Conservation (phyloP, 2,888 invertebrate genomes). For the Drosophila eohydei region DNA sequence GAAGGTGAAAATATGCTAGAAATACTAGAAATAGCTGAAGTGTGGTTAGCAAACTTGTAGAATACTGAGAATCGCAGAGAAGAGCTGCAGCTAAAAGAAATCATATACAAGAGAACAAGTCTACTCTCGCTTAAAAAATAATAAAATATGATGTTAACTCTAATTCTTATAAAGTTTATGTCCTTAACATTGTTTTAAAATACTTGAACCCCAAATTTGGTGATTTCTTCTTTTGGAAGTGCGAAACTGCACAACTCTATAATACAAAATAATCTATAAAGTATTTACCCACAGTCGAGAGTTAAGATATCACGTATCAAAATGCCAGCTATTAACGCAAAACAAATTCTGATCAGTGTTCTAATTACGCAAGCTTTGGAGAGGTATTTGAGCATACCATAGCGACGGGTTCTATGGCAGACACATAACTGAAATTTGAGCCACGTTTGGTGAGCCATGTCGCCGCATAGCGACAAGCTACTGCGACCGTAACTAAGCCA, state of each 20-base stretch:
- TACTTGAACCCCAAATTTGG: neutral
- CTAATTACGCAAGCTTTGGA: slow-evolving; percentile 35
- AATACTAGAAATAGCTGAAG: neutral
- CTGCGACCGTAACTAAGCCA: slow-evolving; percentile 25
- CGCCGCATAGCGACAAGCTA: slow-evolving; percentile 43
- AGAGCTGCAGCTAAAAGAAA: neutral
- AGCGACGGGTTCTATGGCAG: slow-evolving; percentile 42
- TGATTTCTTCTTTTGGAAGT: neutral
- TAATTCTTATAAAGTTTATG: too few relatives aligned
- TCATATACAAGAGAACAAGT: neutral
- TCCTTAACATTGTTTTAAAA: neutral
- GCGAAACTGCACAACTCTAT: slow-evolving; percentile 11
- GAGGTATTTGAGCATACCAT: slow-evolving; percentile 20
- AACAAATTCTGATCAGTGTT: slow-evolving; percentile 34
- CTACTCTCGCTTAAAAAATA: neutral
- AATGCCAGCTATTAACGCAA: slow-evolving; percentile 1
- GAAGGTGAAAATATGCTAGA: neutral
- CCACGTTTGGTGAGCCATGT: slow-evolving; percentile 40
- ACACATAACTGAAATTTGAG: slow-evolving; percentile 34
- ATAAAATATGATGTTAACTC: neutral
- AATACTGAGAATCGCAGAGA: neutral
- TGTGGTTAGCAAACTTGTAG: neutral
- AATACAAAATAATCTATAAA: slow-evolving; percentile 1
- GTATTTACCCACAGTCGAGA: neutral
- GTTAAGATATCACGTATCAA: slow-evolving; percentile 10